A percentile compares a stretch with the other conserved stretches of the same genome.
Evolutionary conservation across 2,797 vertebrate species (phyloP).

Genomic region (Macropodus opercularis): DNA sequence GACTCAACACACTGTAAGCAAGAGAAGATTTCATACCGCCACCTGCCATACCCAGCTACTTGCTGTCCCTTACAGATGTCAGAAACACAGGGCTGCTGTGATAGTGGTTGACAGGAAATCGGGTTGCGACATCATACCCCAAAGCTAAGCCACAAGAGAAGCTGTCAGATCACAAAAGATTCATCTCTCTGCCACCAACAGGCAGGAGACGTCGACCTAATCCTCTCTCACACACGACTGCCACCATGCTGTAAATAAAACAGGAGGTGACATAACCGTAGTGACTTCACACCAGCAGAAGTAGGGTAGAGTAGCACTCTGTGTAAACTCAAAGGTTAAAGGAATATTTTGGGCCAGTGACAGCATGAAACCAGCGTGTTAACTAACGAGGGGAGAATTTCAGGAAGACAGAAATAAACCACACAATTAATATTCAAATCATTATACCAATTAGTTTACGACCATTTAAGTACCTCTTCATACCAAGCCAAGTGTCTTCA

Average conservation of each 20-base stretch:
- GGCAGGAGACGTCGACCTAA: conserved; percentile 59
- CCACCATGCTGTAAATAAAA: conserved; percentile 75
- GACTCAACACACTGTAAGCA: conserved; percentile 7
- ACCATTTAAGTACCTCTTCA: neutral
- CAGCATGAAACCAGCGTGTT: neutral
- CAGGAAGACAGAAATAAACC: neutral
- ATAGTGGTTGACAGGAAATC: conserved; percentile 49
- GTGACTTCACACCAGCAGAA: conserved; percentile 62
- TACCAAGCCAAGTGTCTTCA: neutral
- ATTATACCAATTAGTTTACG: neutral
- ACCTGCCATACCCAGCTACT: conserved; percentile 38
- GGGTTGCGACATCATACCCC: conserved; percentile 44
- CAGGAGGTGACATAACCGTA: conserved; percentile 69
- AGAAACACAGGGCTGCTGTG: conserved; percentile 30
- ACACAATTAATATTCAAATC: neutral
- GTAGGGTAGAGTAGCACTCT: conserved; percentile 40
- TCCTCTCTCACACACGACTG: conserved; percentile 55
- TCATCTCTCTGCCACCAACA: conserved; percentile 45
- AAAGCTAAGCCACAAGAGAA: conserved; percentile 40
- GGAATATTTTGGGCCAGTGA: conserved; percentile 9
- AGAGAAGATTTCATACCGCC: conserved; percentile 11
- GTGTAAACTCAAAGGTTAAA: conserved; percentile 20
- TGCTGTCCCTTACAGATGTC: conserved; percentile 37
- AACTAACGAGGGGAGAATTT: neutral
- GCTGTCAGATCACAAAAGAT: conserved; percentile 55